Evolutionary conservation across 1,140 invertebrate genomes (phyloP).

Genomic region (Oncopeltus fasciatus): DNA sequence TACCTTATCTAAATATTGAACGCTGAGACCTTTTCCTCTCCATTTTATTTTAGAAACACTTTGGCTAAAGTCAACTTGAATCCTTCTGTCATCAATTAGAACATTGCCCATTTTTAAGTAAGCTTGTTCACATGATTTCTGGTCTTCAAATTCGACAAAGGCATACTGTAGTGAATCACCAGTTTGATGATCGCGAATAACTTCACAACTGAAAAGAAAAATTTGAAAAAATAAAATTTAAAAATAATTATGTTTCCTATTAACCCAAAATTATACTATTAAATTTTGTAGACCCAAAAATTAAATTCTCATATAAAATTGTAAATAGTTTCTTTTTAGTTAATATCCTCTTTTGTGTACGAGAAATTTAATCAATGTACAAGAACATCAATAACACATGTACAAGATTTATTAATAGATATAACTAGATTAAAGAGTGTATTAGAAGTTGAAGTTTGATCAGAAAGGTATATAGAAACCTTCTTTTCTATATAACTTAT

Average conservation of each 20-base stretch:
- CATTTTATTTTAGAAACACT: constrained; percentile 87
- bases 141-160: constrained; percentile 95
- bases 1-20: constrained; percentile 32
- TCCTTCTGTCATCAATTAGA: constrained; percentile 92
- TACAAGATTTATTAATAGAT: too few species aligned
- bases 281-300: too few species aligned
- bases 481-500: too few species aligned
- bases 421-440: too few species aligned
- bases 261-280: too few species aligned
- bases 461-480: too few species aligned
- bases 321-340: too few species aligned
- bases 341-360: too few species aligned
- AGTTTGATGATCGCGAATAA: constrained; percentile 86
- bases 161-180: constrained; percentile 96
- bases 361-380: too few species aligned
- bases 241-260: neutral
- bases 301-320: too few species aligned
- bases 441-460: too few species aligned
- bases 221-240: neutral
- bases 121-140: constrained; percentile 90
- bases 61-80: constrained; percentile 99
- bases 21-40: constrained; percentile 66
- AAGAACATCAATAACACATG: too few species aligned
- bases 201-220: constrained; percentile 61
- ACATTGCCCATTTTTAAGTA: constrained; percentile 99